Conservation (phyloP, 2,113 vertebrate genomes). For the Microcebus tavaratra region DNA sequence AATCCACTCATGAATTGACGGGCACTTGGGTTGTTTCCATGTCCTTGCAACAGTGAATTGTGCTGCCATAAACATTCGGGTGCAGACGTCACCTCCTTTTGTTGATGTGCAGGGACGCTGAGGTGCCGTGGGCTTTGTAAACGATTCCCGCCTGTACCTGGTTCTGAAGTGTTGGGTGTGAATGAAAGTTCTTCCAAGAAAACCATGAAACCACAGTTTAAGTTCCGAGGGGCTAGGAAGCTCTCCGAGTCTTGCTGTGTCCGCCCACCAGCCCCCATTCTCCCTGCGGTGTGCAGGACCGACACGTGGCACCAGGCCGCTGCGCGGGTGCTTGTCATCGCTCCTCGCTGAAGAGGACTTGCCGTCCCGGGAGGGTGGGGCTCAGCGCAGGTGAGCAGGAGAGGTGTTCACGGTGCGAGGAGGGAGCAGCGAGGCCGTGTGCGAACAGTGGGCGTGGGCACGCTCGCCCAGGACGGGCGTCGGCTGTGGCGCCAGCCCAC, state of each 20-base stretch:
- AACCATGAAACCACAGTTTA: accelerated
- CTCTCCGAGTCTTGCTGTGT: not conserved
- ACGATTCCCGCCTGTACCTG: not conserved
- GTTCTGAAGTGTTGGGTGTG: not conserved
- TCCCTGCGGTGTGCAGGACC: accelerated
- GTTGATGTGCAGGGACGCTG: not conserved
- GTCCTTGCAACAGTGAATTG: no score
- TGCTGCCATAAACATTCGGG: no score
- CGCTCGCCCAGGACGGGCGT: accelerated
- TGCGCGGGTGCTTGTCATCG: accelerated
- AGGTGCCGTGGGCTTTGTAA: not conserved
- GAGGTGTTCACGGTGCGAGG: no score
- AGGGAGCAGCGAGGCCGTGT: accelerated
- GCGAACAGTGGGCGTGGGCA: not conserved
- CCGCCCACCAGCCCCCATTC: no score
- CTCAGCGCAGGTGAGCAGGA: accelerated
- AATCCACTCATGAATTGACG: no score
- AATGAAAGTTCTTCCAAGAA: not conserved
- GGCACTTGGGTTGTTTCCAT: no score
- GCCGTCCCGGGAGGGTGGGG: not conserved
- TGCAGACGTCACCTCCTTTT: not conserved
- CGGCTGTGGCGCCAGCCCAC: not conserved
- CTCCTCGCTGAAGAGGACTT: accelerated
- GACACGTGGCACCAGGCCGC: accelerated
- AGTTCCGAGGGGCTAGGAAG: not conserved